phyloP scores from a whole-genome alignment of 2,797 vertebrate species.

The Manis crassicaudata region DNA sequence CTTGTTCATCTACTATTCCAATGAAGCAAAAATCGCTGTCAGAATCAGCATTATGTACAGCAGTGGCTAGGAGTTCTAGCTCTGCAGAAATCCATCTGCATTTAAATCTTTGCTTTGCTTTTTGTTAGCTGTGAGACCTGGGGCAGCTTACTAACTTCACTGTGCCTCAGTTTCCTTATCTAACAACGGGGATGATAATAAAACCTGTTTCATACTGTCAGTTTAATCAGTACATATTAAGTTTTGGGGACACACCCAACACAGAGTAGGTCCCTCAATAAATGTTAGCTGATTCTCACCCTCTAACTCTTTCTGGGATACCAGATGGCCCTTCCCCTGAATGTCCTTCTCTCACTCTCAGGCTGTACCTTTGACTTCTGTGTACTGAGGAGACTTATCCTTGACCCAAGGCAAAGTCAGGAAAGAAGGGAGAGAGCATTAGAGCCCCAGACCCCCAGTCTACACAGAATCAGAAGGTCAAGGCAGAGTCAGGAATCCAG shows the following conservation, averaged over 20 bases:
- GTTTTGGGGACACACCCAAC: background rate
- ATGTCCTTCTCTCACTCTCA: background rate
- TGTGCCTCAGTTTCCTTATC: background rate
- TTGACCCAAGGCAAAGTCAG: background rate
- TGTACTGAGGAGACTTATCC: background rate
- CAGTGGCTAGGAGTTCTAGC: background rate
- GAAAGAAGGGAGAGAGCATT: background rate
- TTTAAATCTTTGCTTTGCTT: background rate
- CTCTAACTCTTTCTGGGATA: background rate
- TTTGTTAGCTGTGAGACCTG: background rate
- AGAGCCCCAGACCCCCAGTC: background rate
- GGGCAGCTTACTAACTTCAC: background rate
- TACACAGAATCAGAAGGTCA: background rate
- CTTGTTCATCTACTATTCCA: background rate
- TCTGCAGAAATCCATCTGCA: background rate
- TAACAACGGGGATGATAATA: background rate
- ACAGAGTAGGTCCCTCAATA: background rate
- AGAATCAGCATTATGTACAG: accelerated
- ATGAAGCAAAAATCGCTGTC: background rate
- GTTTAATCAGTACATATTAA: background rate
- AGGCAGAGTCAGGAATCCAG: background rate
- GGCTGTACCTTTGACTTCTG: background rate
- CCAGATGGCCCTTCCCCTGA: background rate
- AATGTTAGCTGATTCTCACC: background rate
- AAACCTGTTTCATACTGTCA: background rate